These are phyloP conservation scores for Pelvicachromis taeniatus DNA, from an alignment of 2,113 vertebrate species.

Conservation along the genomic window DNA sequence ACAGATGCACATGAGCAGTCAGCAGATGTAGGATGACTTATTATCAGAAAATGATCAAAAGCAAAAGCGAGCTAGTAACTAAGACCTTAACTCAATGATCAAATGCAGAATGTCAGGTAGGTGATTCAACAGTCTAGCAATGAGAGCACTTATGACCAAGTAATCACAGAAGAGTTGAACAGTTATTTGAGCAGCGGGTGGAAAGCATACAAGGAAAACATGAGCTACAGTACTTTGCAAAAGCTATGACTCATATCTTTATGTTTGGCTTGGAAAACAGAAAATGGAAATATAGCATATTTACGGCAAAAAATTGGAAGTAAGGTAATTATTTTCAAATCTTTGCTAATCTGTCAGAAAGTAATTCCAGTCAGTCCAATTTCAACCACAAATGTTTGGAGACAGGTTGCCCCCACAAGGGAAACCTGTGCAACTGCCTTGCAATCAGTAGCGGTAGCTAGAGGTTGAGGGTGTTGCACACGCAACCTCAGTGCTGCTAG, in stretches of 20 bases:
- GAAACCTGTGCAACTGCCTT: neutral
- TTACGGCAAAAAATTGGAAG: neutral
- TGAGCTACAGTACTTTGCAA: neutral
- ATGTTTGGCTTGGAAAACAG: neutral
- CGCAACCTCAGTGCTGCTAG: neutral
- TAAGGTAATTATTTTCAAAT: neutral
- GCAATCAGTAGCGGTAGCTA: neutral
- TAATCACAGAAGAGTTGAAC: neutral
- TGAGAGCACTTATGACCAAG: neutral
- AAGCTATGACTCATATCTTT: neutral
- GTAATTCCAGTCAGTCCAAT: neutral
- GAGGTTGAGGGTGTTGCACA: neutral
- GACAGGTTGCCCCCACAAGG: neutral
- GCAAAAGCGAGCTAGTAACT: neutral
- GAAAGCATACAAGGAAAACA: neutral
- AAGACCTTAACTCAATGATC: neutral
- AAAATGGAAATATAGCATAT: neutral
- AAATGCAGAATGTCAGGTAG: neutral
- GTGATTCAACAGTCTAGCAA: neutral
- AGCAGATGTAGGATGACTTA: neutral
- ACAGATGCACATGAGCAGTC: conserved; percentile 15
- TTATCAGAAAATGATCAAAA: neutral
- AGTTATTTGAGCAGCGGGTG: neutral
- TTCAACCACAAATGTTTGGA: neutral
- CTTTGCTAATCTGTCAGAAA: neutral